Conservation (phyloP, 2,888 invertebrate species). For the Ectemnius continuus region DNA sequence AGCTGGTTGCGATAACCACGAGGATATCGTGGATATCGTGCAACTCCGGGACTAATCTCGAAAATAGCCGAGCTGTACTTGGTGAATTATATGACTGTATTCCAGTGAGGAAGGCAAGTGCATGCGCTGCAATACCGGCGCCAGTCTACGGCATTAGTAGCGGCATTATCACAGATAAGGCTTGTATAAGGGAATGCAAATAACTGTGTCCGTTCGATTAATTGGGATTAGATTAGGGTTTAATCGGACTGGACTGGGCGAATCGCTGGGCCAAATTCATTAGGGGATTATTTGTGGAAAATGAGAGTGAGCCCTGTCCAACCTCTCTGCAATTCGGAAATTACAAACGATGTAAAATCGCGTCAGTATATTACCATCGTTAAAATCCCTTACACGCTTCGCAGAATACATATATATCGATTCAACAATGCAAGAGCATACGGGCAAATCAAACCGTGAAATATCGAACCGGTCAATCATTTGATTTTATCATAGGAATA, state of each 20-base stretch:
- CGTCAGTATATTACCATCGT: no score
- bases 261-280: neutral
- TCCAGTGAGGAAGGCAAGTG: slow-evolving; percentile 1
- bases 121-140: slow-evolving; percentile 23
- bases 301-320: no score
- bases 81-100: slow-evolving; percentile 23
- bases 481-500: no score
- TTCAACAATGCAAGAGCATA: no score
- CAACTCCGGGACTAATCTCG: slow-evolving; percentile 23
- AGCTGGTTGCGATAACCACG: slow-evolving; percentile 20
- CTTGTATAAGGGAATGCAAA: slow-evolving; percentile 33
- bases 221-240: neutral
- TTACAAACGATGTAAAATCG: no score
- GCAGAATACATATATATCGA: no score
- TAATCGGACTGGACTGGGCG: neutral
- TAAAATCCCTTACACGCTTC: no score
- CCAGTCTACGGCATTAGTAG: slow-evolving; percentile 12
- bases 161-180: slow-evolving; percentile 27
- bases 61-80: slow-evolving; percentile 27
- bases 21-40: slow-evolving; percentile 10
- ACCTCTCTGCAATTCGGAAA: no score
- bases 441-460: no score
- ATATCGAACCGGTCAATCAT: no score
- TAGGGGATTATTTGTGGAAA: no score
- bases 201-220: slow-evolving; percentile 31